Evolutionary conservation across 2,888 invertebrate genomes (phyloP).

Genomic region (Drosophila koepferae): DNA sequence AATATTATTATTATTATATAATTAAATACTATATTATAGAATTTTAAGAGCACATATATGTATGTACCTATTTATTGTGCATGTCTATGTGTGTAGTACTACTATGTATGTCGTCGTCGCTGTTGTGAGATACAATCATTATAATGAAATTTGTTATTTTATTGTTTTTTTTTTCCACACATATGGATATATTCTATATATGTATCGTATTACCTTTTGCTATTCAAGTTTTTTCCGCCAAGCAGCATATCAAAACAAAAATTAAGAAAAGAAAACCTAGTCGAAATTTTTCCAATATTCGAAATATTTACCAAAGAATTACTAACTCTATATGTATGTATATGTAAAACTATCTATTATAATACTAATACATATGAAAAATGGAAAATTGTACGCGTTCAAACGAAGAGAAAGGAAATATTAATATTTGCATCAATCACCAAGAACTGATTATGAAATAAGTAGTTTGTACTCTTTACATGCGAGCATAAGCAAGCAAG

Average conservation of each 20-base stretch:
- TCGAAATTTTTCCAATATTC: conserved; percentile 53
- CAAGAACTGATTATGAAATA: conserved; percentile 85
- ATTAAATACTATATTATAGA: conserved; percentile 35
- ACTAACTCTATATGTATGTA: conserved; percentile 28
- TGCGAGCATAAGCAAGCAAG: conserved; percentile 57
- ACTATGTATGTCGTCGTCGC: conserved; percentile 74
- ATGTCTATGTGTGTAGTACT: conserved; percentile 54
- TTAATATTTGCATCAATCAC: conserved; percentile 76
- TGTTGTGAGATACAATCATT: conserved; percentile 85
- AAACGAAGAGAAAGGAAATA: conserved; percentile 31
- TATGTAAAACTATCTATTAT: conserved; percentile 26
- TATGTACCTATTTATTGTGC: conserved; percentile 31
- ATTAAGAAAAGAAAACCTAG: conserved; percentile 35
- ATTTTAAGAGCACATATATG: conserved; percentile 19
- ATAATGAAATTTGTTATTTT: conserved; percentile 43
- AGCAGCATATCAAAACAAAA: conserved; percentile 16
- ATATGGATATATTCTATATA: conserved; percentile 2
- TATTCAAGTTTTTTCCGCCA: conserved; percentile 40
- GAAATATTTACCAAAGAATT: conserved; percentile 37
- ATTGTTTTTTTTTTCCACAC: conserved; percentile 28
- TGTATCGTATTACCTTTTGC: conserved; percentile 22
- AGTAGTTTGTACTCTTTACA: conserved; percentile 84
- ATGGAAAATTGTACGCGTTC: conserved; percentile 47
- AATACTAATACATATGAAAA: conserved; percentile 4
- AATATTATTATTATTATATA: conserved; percentile 38